A percentile compares a stretch with the other conserved stretches of the same genome.
Evolutionary conservation across 2,113 vertebrate species (phyloP).

Genomic region (Monarcha castaneiventris): DNA sequence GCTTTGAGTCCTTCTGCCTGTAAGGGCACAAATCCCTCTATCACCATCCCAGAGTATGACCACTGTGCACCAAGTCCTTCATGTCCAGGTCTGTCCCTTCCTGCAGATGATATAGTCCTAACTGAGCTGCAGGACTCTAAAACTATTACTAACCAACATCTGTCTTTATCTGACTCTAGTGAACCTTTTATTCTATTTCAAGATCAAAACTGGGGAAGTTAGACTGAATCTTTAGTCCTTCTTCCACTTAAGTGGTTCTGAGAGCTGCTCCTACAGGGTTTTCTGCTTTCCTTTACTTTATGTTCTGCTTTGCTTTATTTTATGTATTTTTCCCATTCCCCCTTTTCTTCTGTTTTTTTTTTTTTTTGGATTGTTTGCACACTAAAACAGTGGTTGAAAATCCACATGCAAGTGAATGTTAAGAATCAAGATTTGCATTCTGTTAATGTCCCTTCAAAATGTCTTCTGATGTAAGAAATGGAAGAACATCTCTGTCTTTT

Average conservation of each 20-base stretch:
- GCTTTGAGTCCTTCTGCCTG: not conserved
- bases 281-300: not conserved
- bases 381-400: not conserved
- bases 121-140: not conserved
- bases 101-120: not conserved
- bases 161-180: not conserved
- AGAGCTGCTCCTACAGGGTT: not conserved
- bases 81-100: not conserved
- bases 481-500: not conserved
- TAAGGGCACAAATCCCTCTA: not conserved
- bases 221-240: not conserved
- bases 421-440: not conserved
- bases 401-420: not conserved
- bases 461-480: not conserved
- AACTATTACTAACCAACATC: not conserved
- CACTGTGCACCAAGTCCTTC: not conserved
- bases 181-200: not conserved
- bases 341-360: not conserved
- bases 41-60: too few species aligned
- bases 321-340: not conserved
- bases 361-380: not conserved
- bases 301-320: not conserved
- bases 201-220: not conserved
- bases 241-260: not conserved
- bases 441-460: not conserved